Evolutionary conservation across 2,113 vertebrate genomes (phyloP).

Genomic region (Procavia capensis): DNA sequence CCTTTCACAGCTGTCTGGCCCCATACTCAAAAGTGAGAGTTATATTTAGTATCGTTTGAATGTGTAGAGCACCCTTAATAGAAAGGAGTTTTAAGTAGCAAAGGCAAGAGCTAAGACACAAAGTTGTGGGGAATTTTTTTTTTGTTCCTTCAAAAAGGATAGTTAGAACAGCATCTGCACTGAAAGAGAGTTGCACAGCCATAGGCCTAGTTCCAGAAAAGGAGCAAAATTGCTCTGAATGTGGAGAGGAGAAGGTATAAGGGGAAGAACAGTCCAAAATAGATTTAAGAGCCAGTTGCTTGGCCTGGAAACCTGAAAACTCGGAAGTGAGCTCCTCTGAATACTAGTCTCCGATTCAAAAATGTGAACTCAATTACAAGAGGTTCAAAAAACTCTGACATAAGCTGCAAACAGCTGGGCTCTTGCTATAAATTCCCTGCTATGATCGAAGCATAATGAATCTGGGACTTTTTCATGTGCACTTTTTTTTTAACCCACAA

Average conservation of each 20-base stretch:
- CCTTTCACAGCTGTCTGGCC: background rate
- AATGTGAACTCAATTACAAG: constrained; percentile 70
- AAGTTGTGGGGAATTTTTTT: background rate
- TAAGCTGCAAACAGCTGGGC: constrained; percentile 75
- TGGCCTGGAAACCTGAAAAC: constrained; percentile 73
- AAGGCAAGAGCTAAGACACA: constrained; percentile 14
- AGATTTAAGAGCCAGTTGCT: constrained; percentile 59
- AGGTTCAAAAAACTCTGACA: constrained; percentile 73
- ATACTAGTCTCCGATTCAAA: constrained; percentile 69
- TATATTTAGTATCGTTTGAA: background rate
- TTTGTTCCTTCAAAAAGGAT: constrained; percentile 29
- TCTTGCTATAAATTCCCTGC: constrained; percentile 79
- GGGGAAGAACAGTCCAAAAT: constrained; percentile 39
- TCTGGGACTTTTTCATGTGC: constrained; percentile 43
- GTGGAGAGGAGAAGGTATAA: constrained; percentile 54
- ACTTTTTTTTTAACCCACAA: constrained; percentile 48
- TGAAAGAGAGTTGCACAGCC: constrained; percentile 21
- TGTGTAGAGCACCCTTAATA: background rate
- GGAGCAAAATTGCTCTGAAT: constrained; percentile 49
- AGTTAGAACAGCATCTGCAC: background rate
- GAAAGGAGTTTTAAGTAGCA: constrained; percentile 17
- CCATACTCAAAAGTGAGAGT: background rate
- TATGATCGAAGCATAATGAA: constrained; percentile 72
- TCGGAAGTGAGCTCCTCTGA: constrained; percentile 46
- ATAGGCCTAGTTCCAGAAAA: constrained; percentile 49